Base-by-base conservation (phyloP, 2,888 invertebrate genomes). In the Pollenia labialis region DNA sequence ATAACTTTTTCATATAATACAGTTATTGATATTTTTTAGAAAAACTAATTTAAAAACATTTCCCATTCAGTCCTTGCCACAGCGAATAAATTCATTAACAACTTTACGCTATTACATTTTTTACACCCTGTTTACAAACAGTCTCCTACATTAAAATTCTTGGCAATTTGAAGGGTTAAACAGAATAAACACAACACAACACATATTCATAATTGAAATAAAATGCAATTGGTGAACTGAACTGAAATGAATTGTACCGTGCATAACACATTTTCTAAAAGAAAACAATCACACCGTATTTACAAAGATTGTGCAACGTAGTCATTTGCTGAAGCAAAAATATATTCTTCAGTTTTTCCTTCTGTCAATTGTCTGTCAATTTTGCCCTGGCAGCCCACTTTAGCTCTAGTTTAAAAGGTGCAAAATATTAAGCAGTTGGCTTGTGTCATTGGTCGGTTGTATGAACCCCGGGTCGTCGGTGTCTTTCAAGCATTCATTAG, bases 401-500 rank as follows among this genome's bases (percentile, higher is more conserved):
- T 12, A 68, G 72, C 52, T 75, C 12, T 46, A 58, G 32, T 50
- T 40, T 44, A 44, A 50, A 66, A 72, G 72, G 66, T 84, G 79
- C 52, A 79, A 66, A 79, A 60, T 74, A 68, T 85, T 76, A 76
- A 50, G 58, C 69, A 52, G 68, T 60, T 66, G 60, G 66, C 56
- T 18, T 58, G 14, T 32, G 42, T 60, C 46, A 32, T 42, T 42
- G 48, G 71, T 72, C 23, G 60, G 62, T 69, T 11, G 42, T 12
- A 54, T 42, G 40, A 7, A 54, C 18, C 71, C 56, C 64, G 12
- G 60, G 14, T 62, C 32, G 71, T 68, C 84, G 72, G 64, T 58
- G 72, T 66, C 64, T 75, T 69, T 76, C 56, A 74, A 74, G 62
- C 64, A 74, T 64, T 79, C 85, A 75, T 85, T 79, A 85, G 76